Base-by-base conservation (phyloP, 2,888 invertebrate species). In the Lepidocyrtoides sp. region DNA sequence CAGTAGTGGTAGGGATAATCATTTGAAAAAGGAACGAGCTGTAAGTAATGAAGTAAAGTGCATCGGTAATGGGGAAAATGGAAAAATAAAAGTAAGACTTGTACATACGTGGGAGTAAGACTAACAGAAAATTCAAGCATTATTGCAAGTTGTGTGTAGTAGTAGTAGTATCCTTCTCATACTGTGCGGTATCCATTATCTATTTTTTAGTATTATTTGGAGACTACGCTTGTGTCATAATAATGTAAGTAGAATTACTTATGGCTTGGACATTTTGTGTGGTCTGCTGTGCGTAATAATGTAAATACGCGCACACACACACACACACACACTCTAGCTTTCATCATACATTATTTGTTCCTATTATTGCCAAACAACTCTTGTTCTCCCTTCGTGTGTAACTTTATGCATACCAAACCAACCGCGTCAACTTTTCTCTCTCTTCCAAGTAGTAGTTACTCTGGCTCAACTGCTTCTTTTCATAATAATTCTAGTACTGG, bases 1-100 rank as follows among this genome's bases (percentile, higher is more conserved):
- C 7, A 36, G 36, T 36, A 2, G 7, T 36, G 2, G 36, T 4
- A 36, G 36, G 36, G 7, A 36, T 4, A n/a, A n/a, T n/a, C 63
- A 3, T 63, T 17, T 26, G 23, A 26, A 23, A 20, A 26, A 66
- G 66, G 36, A 36, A 36, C 36, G 66, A 66, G 32, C 29, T 29
- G 29, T 29, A 66, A 79, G 77, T 54, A 79, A 79, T 54, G 77
- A 79, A 79, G 17, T 77, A n/a, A 29, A 79, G 77, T 79, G 54
- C 77, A 79, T 72, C 44, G 32, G 26, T 54, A 54, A 32, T 79
- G n/a, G 75, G 0, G 41, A 26, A 48, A 72, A 48, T 17, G 2
- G 36, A 36, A 36, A 36, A 36, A 36, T 2, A 36, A n/a, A n/a
- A n/a, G n/a, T n/a, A n/a, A n/a, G n/a, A n/a, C n/a, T n/a, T n/a